A percentile compares a stretch with the other conserved stretches of the same genome.
These are phyloP conservation scores for Astropecten irregularis DNA, from an alignment of 53 echinoderm and acorn worm genomes.

Conservation along the genomic window DNA sequence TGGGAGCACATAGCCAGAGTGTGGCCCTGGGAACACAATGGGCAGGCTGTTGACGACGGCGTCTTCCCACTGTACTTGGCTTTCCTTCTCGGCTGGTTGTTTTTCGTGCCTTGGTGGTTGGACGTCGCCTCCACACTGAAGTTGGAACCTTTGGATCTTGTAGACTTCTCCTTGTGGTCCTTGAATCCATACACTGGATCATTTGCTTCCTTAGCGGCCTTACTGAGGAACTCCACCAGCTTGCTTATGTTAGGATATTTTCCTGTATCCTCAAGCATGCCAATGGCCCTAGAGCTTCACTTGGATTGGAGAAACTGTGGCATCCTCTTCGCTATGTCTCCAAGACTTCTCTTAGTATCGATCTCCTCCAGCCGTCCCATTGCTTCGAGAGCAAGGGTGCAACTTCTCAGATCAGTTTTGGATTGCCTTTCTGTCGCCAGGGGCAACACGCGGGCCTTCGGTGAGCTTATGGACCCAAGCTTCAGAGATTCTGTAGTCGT, in stretches of 20 bases:
- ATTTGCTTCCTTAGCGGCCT: no score
- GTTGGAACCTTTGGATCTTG: not conserved
- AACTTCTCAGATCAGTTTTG: constrained; percentile 33
- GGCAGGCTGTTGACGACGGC: not conserved
- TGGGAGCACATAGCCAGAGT: not conserved
- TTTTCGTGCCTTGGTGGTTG: not conserved
- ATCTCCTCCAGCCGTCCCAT: constrained; percentile 38
- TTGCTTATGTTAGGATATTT: not conserved
- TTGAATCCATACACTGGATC: not conserved
- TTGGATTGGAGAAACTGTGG: constrained; percentile 1
- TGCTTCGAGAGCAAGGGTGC: constrained; percentile 19
- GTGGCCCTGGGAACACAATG: not conserved
- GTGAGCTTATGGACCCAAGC: not conserved
- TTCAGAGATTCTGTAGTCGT: not conserved
- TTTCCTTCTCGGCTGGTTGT: not conserved
- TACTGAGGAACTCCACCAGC: not conserved
- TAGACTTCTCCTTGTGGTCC: not conserved
- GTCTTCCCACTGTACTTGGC: not conserved
- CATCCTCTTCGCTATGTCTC: constrained; percentile 30
- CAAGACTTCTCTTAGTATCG: constrained; percentile 32
- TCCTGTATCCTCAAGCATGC: not conserved
- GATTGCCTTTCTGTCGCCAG: constrained; percentile 34
- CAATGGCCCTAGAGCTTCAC: not conserved
- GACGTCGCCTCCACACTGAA: not conserved
- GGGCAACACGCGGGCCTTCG: not conserved